Conservation (phyloP, 2,113 vertebrate species). For the Nerophis lumbriciformis region DNA sequence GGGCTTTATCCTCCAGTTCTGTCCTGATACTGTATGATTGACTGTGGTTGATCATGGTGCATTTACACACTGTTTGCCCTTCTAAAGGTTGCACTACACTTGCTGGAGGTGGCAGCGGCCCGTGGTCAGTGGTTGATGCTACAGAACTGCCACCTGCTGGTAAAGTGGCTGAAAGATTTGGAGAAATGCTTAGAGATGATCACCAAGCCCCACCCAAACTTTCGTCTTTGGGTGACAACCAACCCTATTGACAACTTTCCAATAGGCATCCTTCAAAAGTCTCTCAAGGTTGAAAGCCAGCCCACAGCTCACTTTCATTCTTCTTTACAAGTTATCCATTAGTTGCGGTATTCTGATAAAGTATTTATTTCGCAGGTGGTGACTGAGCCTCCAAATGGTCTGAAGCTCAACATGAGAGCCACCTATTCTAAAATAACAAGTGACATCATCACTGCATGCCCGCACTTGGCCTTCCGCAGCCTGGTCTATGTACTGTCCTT, state of each 20-base stretch:
- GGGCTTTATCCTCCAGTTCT: background rate
- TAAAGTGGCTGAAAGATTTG: constrained; percentile 86
- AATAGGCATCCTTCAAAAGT: constrained; percentile 89
- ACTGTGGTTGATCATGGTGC: background rate
- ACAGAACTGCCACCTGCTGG: constrained; percentile 94
- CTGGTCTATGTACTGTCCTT: constrained; percentile 89
- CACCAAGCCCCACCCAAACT: constrained; percentile 79
- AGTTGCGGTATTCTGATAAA: background rate
- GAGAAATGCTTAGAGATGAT: constrained; percentile 89
- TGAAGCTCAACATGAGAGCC: constrained; percentile 92
- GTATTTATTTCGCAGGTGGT: constrained; percentile 77
- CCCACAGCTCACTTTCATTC: background rate
- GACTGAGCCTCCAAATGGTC: constrained; percentile 88
- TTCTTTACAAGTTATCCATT: too few relatives aligned
- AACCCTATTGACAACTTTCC: constrained; percentile 89
- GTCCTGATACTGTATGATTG: background rate
- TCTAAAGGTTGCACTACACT: constrained; percentile 81
- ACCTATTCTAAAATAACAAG: constrained; percentile 87
- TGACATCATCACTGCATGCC: constrained; percentile 75
- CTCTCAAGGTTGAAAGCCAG: constrained; percentile 79
- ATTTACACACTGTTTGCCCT: background rate
- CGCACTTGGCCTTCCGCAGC: constrained; percentile 81
- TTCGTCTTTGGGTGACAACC: constrained; percentile 95
- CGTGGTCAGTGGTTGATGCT: constrained; percentile 91
- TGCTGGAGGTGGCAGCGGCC: constrained; percentile 76